Evolutionary conservation across 2,888 invertebrate genomes (phyloP).

Genomic region (Neria commutata): DNA sequence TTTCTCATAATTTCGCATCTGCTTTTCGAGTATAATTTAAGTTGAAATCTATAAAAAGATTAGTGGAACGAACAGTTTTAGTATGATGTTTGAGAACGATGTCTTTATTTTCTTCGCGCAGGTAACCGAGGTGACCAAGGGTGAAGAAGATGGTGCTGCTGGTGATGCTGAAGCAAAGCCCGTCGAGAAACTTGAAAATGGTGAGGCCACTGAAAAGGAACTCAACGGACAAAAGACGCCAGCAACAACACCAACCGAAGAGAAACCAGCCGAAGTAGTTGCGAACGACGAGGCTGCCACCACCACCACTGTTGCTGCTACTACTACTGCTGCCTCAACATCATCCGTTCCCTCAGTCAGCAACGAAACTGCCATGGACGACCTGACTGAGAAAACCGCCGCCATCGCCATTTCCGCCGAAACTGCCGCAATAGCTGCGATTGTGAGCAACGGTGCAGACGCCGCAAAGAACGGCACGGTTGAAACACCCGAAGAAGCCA

Average conservation of each 20-base stretch:
- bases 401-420: conserved; percentile 26
- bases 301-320: conserved; percentile 28
- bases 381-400: conserved; percentile 33
- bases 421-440: conserved; percentile 29
- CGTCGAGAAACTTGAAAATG: conserved; percentile 40
- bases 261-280: conserved; percentile 24
- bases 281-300: conserved; percentile 33
- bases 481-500: conserved; percentile 39
- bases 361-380: conserved; percentile 29
- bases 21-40: too few species aligned
- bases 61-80: too few species aligned
- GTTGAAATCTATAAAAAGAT: too few species aligned
- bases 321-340: conserved; percentile 29
- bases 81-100: too few species aligned
- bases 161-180: conserved; percentile 36
- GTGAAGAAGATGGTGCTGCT: conserved; percentile 26
- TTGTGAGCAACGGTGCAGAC: conserved; percentile 46
- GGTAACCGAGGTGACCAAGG: conserved; percentile 28
- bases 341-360: conserved; percentile 26
- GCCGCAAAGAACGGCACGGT: conserved; percentile 49
- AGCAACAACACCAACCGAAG: conserved; percentile 37
- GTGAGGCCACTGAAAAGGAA: conserved; percentile 43
- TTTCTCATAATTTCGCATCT: too few species aligned
- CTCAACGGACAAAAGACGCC: conserved; percentile 42
- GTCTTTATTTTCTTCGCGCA: conserved; percentile 9